These are phyloP conservation scores for Musca vetustissima DNA, from an alignment of 1,140 invertebrate genomes.

Conservation along the genomic window DNA sequence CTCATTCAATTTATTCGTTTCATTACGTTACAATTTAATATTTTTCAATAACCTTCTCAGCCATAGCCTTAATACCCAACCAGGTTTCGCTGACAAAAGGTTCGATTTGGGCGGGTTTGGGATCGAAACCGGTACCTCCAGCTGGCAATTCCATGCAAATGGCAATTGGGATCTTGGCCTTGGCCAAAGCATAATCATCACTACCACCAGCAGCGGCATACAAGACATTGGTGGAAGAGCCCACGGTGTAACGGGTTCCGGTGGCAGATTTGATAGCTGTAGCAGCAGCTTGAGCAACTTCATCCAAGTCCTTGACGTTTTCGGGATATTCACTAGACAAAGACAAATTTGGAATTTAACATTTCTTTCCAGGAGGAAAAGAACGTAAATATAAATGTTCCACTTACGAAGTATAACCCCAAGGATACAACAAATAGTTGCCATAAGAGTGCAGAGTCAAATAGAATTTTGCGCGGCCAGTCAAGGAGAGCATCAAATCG, in stretches of 20 bases:
- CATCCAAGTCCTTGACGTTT: constrained; percentile 48
- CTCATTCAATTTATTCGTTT: not conserved
- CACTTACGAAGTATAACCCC: constrained; percentile 64
- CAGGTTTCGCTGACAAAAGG: constrained; percentile 72
- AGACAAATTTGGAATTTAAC: constrained; percentile 46
- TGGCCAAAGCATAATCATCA: constrained; percentile 67
- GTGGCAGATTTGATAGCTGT: constrained; percentile 55
- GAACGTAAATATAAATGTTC: not conserved
- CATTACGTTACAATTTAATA: constrained; percentile 50
- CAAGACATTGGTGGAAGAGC: constrained; percentile 65
- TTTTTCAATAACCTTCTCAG: constrained; percentile 39
- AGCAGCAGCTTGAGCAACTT: constrained; percentile 55
- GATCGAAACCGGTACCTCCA: constrained; percentile 65
- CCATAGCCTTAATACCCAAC: constrained; percentile 63
- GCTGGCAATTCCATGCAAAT: constrained; percentile 74
- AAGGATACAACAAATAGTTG: constrained; percentile 71
- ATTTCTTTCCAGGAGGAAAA: not conserved
- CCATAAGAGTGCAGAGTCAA: constrained; percentile 72
- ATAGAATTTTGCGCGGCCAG: constrained; percentile 63
- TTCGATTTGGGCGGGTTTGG: constrained; percentile 65
- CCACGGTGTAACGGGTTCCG: constrained; percentile 63
- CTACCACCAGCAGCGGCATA: constrained; percentile 62
- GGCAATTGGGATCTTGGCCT: constrained; percentile 63
- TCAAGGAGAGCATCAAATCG: constrained; percentile 56
- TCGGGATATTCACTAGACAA: constrained; percentile 40